phyloP scores from a whole-genome alignment of 2,797 vertebrate species.

The Trematomus bernacchii region DNA sequence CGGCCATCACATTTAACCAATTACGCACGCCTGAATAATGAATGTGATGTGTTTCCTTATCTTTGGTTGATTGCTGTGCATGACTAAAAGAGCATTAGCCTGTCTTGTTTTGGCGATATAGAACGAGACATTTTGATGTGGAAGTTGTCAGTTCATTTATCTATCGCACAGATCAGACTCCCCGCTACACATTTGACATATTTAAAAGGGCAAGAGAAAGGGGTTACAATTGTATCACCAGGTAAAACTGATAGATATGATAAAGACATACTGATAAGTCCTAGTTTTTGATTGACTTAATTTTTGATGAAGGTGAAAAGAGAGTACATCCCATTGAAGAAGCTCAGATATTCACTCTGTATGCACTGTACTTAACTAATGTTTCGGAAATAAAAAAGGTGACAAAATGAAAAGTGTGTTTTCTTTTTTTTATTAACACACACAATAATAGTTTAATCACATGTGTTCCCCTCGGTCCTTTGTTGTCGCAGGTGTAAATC shows the following conservation, averaged over 20 bases:
- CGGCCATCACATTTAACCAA: slow-evolving; percentile 65
- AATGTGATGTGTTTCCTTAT: slow-evolving; percentile 49
- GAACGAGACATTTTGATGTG: slow-evolving; percentile 36
- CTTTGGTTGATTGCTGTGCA: slow-evolving; percentile 42
- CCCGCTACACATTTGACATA: slow-evolving; percentile 41
- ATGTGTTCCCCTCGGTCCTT: fast-evolving
- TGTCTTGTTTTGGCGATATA: slow-evolving; percentile 18
- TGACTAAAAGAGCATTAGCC: slow-evolving; percentile 20
- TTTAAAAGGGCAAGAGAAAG: slow-evolving; percentile 53
- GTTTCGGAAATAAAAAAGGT: not conserved
- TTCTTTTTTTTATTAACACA: not conserved
- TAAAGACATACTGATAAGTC: not conserved
- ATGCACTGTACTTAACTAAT: too few species aligned
- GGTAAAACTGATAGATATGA: not conserved
- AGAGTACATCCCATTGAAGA: not conserved
- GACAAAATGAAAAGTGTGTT: not conserved
- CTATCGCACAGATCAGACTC: slow-evolving; percentile 34
- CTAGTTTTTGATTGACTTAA: not conserved
- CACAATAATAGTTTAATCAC: not conserved
- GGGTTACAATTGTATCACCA: slow-evolving; percentile 25
- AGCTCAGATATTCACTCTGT: not conserved
- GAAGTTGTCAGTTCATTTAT: slow-evolving; percentile 60
- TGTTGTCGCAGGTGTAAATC: not conserved
- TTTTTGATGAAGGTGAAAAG: not conserved
- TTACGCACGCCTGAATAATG: slow-evolving; percentile 67